These are phyloP conservation scores for Spicauda simplicius DNA, from an alignment of 2,888 invertebrate species.

Conservation along the genomic window DNA sequence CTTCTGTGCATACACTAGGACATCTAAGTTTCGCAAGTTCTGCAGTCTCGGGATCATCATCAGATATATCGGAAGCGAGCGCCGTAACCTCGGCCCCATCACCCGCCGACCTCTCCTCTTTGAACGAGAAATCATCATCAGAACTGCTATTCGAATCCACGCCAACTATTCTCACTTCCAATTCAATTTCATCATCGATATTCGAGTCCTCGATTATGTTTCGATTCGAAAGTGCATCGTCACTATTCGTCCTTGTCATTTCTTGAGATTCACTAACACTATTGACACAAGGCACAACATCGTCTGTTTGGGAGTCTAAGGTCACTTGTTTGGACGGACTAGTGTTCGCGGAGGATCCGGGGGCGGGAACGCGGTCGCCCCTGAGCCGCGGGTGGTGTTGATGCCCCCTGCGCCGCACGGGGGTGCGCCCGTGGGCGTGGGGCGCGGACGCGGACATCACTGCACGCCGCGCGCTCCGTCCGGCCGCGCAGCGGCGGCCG, in stretches of 20 bases:
- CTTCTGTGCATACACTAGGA: conserved; percentile 95
- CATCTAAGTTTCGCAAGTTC: conserved; percentile 94
- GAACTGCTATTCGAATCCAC: conserved; percentile 67
- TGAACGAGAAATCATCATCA: conserved; percentile 76
- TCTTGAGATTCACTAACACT: conserved; percentile 84
- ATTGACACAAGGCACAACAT: conserved; percentile 83
- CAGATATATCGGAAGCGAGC: conserved; percentile 69
- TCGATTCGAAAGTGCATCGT: conserved; percentile 84
- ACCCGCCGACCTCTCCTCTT: conserved; percentile 74
- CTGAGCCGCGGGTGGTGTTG: conserved; percentile 90
- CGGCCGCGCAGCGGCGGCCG: conserved; percentile 81
- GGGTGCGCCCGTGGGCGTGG: conserved; percentile 85
- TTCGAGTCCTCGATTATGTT: conserved; percentile 69
- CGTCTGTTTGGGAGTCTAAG: conserved; percentile 74
- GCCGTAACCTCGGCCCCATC: conserved; percentile 75
- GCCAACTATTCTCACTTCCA: conserved; percentile 63
- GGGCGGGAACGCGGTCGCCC: conserved; percentile 84
- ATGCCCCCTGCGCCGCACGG: conserved; percentile 88
- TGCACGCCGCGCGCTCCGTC: conserved; percentile 72
- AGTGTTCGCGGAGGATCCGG: conserved; percentile 60
- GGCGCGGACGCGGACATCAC: conserved; percentile 85
- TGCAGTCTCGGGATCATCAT: conserved; percentile 91
- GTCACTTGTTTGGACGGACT: conserved; percentile 80
- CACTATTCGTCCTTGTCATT: conserved; percentile 84
- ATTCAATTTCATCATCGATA: conserved; percentile 72